A percentile compares a stretch with the other conserved stretches of the same genome.
Evolutionary conservation across 2,113 vertebrate genomes (phyloP).

Genomic region (Heterotilapia buettikoferi): DNA sequence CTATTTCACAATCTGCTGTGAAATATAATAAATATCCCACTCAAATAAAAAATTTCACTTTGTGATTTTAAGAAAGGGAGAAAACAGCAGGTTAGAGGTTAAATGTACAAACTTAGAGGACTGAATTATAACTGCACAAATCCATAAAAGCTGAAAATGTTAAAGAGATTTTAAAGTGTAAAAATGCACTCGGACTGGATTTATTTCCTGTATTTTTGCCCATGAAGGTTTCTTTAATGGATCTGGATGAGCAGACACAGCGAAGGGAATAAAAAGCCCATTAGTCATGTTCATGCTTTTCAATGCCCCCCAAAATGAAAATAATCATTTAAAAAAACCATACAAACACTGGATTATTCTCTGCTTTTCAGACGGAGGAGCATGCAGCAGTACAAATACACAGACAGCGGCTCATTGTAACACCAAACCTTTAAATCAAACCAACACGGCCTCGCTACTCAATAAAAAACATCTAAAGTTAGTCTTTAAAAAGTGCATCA

Average conservation of each 20-base stretch:
- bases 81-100: background rate
- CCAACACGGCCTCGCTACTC: constrained; percentile 57
- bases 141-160: background rate
- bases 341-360: constrained; percentile 1
- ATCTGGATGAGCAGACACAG: background rate
- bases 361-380: constrained; percentile 19
- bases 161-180: background rate
- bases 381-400: constrained; percentile 40
- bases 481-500: constrained; percentile 4
- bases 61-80: background rate
- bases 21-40: background rate
- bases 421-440: constrained; percentile 62
- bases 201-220: background rate
- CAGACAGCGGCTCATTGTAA: background rate
- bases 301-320: background rate
- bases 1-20: background rate
- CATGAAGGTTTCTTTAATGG: background rate
- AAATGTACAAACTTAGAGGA: background rate
- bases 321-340: background rate
- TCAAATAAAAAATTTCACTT: background rate
- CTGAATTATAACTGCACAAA: background rate
- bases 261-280: background rate
- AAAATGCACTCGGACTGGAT: background rate
- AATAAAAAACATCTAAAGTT: constrained; percentile 35
- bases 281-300: constrained; percentile 19